Percentiles rank a stretch among this genome's conserved stretches.
Evolutionary conservation across 2,113 vertebrate species (phyloP).

Genomic region (Cheirogaleus medius): DNA sequence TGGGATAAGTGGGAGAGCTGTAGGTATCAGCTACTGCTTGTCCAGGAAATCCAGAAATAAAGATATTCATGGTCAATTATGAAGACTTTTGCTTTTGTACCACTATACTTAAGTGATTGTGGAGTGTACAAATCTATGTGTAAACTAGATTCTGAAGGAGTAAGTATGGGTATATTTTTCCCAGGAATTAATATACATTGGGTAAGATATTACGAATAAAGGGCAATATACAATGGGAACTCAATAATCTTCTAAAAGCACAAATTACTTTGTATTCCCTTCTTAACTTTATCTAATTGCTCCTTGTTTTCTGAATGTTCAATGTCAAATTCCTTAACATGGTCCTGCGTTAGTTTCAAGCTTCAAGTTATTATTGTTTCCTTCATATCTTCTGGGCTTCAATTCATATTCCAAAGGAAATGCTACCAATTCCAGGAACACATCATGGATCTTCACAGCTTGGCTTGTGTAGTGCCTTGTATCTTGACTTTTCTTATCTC

Average conservation of each 20-base stretch:
- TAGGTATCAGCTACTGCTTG: not conserved
- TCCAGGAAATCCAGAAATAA: not conserved
- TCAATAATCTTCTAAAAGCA: not conserved
- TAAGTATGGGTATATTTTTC: not conserved
- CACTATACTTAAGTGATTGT: not conserved
- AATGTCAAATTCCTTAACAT: not conserved
- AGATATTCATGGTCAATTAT: not conserved
- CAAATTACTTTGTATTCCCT: not conserved
- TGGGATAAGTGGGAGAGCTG: fast-evolving
- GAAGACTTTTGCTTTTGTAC: not conserved
- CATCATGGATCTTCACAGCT: not conserved
- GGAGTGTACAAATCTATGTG: not conserved
- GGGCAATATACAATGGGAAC: not conserved
- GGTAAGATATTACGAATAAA: not conserved
- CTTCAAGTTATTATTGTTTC: not conserved
- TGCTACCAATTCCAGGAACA: not conserved
- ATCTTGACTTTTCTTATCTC: not conserved
- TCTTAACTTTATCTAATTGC: not conserved
- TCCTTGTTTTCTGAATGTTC: not conserved
- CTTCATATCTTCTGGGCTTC: not conserved
- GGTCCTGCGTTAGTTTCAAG: not conserved
- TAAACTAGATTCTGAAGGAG: not conserved
- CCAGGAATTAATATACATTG: not conserved
- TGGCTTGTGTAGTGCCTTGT: not conserved
- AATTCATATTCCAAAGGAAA: not conserved